A percentile compares a stretch with the other conserved stretches of the same genome.
Evolutionary conservation across 2,797 vertebrate species (phyloP).

Genomic region (Sebastolobus altivelis): DNA sequence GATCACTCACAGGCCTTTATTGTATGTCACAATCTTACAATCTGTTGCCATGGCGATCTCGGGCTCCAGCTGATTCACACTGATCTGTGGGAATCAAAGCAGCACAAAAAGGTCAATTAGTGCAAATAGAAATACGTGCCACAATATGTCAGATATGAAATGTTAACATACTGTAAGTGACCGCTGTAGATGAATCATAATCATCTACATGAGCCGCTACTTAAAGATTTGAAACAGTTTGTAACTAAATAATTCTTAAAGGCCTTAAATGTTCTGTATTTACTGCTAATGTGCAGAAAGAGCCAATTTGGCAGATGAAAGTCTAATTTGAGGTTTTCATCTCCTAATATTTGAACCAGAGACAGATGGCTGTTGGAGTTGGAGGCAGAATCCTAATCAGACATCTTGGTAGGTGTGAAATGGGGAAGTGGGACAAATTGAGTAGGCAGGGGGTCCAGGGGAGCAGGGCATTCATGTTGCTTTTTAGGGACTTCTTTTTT

Average conservation of each 20-base stretch:
- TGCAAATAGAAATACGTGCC: slow-evolving; percentile 14
- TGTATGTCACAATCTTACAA: slow-evolving; percentile 90
- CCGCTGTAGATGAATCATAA: not conserved
- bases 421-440: slow-evolving; percentile 82
- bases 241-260: slow-evolving; percentile 65
- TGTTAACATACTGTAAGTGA: not conserved
- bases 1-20: slow-evolving; percentile 91
- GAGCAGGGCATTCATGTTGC: slow-evolving; percentile 80
- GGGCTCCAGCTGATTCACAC: slow-evolving; percentile 89
- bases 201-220: not conserved
- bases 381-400: slow-evolving; percentile 84
- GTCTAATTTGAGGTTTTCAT: slow-evolving; percentile 82
- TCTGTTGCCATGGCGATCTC: slow-evolving; percentile 90
- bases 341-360: slow-evolving; percentile 86
- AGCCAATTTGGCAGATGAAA: slow-evolving; percentile 82
- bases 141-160: not conserved
- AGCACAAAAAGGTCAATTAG: slow-evolving; percentile 52
- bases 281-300: slow-evolving; percentile 77
- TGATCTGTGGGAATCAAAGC: slow-evolving; percentile 89
- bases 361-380: slow-evolving; percentile 85
- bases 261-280: slow-evolving; percentile 71
- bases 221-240: slow-evolving; percentile 46
- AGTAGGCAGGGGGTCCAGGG: slow-evolving; percentile 75
- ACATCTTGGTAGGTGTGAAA: slow-evolving; percentile 87
- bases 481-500: slow-evolving; percentile 70